Evolutionary conservation across 2,797 vertebrate species (phyloP).

Genomic region (Sandelia bainsii): DNA sequence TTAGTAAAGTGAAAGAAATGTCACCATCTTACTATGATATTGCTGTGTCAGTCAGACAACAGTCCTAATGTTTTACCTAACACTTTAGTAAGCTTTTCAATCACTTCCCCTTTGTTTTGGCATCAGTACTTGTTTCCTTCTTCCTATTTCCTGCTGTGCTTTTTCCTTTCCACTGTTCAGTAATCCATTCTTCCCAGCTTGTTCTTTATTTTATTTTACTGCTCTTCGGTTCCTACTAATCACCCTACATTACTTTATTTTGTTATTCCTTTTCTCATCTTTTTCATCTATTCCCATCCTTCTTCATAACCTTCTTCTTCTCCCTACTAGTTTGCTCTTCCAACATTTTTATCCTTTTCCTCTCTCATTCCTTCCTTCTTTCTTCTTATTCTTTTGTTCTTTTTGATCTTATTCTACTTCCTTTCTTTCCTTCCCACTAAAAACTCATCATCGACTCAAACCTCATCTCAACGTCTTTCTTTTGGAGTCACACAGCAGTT

Average conservation of each 20-base stretch:
- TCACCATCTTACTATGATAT: conserved; percentile 33
- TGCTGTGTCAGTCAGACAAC: conserved; percentile 35
- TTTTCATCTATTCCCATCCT: neutral
- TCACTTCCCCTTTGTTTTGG: neutral
- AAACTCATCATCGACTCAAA: too few relatives aligned
- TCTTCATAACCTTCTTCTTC: neutral
- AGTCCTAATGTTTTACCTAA: conserved; percentile 33
- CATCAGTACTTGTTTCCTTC: neutral
- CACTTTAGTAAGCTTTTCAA: conserved; percentile 8
- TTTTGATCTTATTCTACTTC: neutral
- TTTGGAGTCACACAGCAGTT: neutral
- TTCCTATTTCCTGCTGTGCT: neutral
- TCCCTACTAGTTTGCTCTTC: neutral
- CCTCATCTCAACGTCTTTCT: neutral
- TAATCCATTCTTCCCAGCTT: neutral
- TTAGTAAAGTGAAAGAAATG: conserved; percentile 51
- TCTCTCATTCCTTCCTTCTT: neutral
- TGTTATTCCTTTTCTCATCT: neutral
- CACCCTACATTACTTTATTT: neutral
- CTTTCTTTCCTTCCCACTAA: neutral
- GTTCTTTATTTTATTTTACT: neutral
- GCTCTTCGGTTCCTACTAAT: neutral
- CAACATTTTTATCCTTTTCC: neutral
- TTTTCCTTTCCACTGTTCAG: neutral
- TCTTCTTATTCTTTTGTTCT: neutral